Base-by-base conservation (phyloP, 2,888 invertebrate genomes). In the Acanthacorydalis orientalis region DNA sequence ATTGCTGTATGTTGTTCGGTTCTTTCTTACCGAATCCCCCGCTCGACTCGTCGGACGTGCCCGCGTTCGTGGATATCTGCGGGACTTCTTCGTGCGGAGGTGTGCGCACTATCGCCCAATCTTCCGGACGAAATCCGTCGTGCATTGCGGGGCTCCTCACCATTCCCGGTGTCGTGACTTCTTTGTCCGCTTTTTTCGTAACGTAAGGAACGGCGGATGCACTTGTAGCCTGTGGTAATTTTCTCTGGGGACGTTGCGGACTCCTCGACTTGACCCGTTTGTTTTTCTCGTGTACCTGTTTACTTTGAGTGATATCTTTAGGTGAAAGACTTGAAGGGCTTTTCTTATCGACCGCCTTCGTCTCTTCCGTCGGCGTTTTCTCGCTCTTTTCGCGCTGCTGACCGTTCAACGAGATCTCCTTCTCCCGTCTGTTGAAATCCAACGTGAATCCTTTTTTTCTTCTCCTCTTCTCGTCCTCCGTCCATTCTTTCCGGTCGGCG, bases 401-500 rank as follows among this genome's bases (percentile, higher is more conserved):
- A 46, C 49, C 45, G 64, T 64, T 23, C 59, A 71, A 70, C 48
- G 72, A 69, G 23, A 68, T 67, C 62, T 75, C 73, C 61, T 72
- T 68, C 59, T 75, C 69, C 52, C 75, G 65, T 62, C 75, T 69
- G 48, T 78, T 68, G 65, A 86, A 77, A 58, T 88, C 86, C 52
- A 87, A 67, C 42, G 81, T 83, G 64, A 87, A 85, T 16, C 78
- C 78, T 59, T 80, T 81, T 65, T 80, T 81, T 58, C 78, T 76
- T 50, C 79, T 70, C 51, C 78, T 73, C 54, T 80, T 77, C 48
- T 83, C 83, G 52, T 85, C 84, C 49, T 79, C 75, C 42, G 77
- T 68, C 74, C 83, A 81, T 34, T 65, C 64, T 56, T 73, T 66
- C 40, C 38, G 40, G 14, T 57, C 52, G 23, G 60, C 60, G 15